Evolutionary conservation across 1,140 invertebrate genomes (phyloP).

Genomic region (Drosophila ananassae): DNA sequence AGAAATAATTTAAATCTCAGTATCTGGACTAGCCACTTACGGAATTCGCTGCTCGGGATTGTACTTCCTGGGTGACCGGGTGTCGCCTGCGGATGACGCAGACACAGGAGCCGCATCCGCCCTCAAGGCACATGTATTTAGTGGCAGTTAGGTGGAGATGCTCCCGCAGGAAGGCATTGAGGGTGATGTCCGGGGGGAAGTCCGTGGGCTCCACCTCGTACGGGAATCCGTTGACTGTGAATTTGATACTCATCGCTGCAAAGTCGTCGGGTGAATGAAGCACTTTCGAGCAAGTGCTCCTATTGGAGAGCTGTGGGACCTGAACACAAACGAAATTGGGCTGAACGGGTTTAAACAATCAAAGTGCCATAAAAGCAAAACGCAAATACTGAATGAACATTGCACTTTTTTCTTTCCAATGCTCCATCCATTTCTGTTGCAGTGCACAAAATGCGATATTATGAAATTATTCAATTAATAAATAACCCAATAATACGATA

Average conservation of each 20-base stretch:
- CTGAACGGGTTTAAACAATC: constrained; percentile 42
- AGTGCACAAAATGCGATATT: background rate
- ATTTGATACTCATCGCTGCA: constrained; percentile 63
- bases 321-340: constrained; percentile 48
- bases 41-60: constrained; percentile 89
- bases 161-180: constrained; percentile 89
- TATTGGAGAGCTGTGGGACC: constrained; percentile 58
- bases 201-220: constrained; percentile 61
- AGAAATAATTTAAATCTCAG: background rate
- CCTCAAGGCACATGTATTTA: constrained; percentile 92
- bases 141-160: constrained; percentile 89
- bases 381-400: background rate
- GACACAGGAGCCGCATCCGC: constrained; percentile 92
- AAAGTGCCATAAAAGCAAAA: constrained; percentile 20
- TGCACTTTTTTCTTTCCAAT: constrained; percentile 1
- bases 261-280: constrained; percentile 31
- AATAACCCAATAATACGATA: background rate
- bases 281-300: constrained; percentile 8
- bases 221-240: constrained; percentile 67
- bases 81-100: constrained; percentile 87
- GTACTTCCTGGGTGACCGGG: constrained; percentile 85
- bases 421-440: background rate
- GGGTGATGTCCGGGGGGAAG: constrained; percentile 85
- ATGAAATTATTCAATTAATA: too few relatives aligned
- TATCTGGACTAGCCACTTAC: constrained; percentile 84